phyloP scores from a whole-genome alignment of 2,888 invertebrate genomes.

The Schizotus pectinicornis region DNA sequence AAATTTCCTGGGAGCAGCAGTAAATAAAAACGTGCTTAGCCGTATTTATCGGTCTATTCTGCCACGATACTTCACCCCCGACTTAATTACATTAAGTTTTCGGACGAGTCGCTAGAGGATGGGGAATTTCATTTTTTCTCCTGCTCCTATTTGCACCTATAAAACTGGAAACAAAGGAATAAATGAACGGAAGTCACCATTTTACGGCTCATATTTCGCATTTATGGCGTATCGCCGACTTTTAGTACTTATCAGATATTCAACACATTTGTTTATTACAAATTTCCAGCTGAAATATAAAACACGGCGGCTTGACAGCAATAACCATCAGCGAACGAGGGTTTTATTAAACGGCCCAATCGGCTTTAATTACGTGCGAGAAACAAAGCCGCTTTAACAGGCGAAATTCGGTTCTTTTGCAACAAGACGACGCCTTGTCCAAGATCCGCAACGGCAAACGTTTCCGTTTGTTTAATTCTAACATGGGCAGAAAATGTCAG shows the following conservation, averaged over 20 bases:
- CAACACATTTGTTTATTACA: slow-evolving; percentile 28
- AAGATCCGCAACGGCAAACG: slow-evolving; percentile 1
- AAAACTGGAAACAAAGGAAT: slow-evolving; percentile 26
- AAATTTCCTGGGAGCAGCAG: too few species aligned
- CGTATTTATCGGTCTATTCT: too few species aligned
- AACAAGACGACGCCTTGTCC: not conserved
- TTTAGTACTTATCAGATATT: slow-evolving; percentile 28
- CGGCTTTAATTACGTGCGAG: too few species aligned
- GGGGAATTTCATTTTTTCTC: slow-evolving; percentile 22
- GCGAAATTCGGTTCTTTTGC: not conserved
- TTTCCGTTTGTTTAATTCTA: not conserved
- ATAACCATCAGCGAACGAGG: slow-evolving; percentile 14
- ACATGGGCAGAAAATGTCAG: not conserved
- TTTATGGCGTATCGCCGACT: slow-evolving; percentile 26
- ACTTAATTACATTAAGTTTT: slow-evolving; percentile 11
- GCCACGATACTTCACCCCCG: not conserved
- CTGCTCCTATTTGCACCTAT: slow-evolving; percentile 23
- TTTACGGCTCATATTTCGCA: slow-evolving; percentile 26
- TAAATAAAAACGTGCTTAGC: too few species aligned
- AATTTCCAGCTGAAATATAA: slow-evolving; percentile 19
- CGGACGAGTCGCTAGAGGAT: slow-evolving; percentile 1
- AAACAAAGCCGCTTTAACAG: not conserved
- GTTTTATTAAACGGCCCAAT: slow-evolving; percentile 11
- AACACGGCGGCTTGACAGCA: not conserved
- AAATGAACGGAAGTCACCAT: slow-evolving; percentile 23